Evolutionary conservation across 2,797 vertebrate genomes (phyloP), one percentile per base, ranked within the genome.

Genomic region (Cottoperca gobio): DNA sequence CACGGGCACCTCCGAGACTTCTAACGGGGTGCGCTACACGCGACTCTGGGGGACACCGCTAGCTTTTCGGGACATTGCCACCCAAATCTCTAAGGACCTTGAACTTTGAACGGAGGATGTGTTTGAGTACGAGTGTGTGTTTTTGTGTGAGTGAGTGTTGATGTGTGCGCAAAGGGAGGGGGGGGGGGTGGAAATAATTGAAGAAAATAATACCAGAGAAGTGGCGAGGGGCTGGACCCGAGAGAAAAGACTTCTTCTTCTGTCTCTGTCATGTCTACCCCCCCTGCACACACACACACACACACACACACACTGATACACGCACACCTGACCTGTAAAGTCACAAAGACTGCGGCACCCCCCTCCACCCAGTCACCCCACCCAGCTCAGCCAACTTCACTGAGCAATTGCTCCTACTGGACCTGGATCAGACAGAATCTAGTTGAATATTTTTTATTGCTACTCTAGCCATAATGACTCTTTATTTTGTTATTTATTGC

Each of bases 51-150:
- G 96, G 89, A 95, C 95, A 2, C 95, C 96, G 21, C 91, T 96
- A 73, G 95, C 96, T 89, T 97, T 97, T 92, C 95, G 95, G 83
- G 94, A 95, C 90, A 92, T 96, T 50, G 95, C 96, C 92, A 96
- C 95, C 55, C 94, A 95, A 84, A 96, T 97, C 91, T 96, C 96
- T 60, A 96, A 95, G 59, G 96, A 96, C 88, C 95, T 97, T 74
- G 95, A 97, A 91, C 96, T 97, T 88, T 97, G 94, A 95, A 49
- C 43, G 33, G 78, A 76, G 76, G 78, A 70, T 74, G 74, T 72
- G 84, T 73, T 73, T 75, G 85, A 8, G 72, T 69, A 39, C 14
- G 50, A 52, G 81, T 67, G 71, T 81, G 81, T 81, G 73, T 85
- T 76, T 75, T 70, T 58, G 81, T 72, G 76, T 77, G 81, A 54